phyloP scores from a whole-genome alignment of 2,888 invertebrate genomes.

The Heteropelma amictum region DNA sequence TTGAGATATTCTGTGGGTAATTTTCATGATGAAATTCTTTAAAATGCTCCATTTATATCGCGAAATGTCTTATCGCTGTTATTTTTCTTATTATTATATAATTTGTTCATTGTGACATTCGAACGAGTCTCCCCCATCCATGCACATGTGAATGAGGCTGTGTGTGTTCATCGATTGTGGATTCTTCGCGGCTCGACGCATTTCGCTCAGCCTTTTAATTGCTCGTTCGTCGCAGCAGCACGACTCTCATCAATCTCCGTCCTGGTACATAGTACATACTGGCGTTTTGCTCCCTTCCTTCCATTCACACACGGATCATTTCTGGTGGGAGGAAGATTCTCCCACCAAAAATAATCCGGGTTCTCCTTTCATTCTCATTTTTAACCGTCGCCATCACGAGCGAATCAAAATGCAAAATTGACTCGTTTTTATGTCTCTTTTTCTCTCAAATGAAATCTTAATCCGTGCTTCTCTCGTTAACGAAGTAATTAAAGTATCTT shows the following conservation, averaged over 20 bases:
- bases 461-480: constrained; percentile 20
- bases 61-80: background rate
- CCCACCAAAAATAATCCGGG: constrained; percentile 33
- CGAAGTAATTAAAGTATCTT: constrained; percentile 45
- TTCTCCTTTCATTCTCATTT: background rate
- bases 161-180: constrained; percentile 20
- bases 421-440: background rate
- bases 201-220: constrained; percentile 53
- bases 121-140: background rate
- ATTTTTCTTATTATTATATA: constrained; percentile 18
- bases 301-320: too few species aligned
- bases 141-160: background rate
- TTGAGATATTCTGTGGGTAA: background rate
- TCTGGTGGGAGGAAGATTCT: too few species aligned
- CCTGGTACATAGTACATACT: constrained; percentile 1
- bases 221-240: constrained; percentile 37
- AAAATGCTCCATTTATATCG: background rate
- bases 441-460: background rate
- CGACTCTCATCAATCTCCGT: constrained; percentile 49
- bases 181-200: constrained; percentile 47
- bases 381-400: too few species aligned
- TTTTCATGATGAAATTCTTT: background rate
- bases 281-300: background rate
- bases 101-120: constrained; percentile 32
- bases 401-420: too few species aligned